Evolutionary conservation across 2,113 vertebrate species (phyloP).

Genomic region (Struthidea cinerea): DNA sequence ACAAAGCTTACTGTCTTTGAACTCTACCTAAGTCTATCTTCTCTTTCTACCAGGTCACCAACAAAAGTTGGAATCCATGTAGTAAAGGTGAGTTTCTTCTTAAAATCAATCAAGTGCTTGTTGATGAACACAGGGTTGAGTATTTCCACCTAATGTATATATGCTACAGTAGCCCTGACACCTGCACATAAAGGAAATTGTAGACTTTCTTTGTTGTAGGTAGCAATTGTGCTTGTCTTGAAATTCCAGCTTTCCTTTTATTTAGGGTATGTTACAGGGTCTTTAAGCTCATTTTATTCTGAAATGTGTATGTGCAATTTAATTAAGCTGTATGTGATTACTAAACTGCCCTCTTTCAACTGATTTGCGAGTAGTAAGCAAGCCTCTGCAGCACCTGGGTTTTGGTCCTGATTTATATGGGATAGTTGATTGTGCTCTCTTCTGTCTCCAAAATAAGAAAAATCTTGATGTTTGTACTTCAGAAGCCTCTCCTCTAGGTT

Average conservation of each 20-base stretch:
- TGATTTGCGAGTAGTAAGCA: background rate
- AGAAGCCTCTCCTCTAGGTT: background rate
- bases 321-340: background rate
- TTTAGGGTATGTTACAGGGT: background rate
- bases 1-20: background rate
- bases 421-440: background rate
- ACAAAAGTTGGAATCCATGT: conserved; percentile 76
- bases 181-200: background rate
- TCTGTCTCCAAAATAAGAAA: background rate
- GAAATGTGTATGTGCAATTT: background rate
- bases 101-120: background rate
- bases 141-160: background rate
- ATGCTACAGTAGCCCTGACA: background rate
- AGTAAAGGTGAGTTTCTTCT: conserved; percentile 77
- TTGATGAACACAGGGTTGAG: background rate
- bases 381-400: background rate
- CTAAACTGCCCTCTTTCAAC: background rate
- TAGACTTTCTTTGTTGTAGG: background rate
- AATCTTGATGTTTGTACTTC: background rate
- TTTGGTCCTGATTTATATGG: background rate
- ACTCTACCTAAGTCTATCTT: background rate
- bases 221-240: background rate
- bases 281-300: background rate
- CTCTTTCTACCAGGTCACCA: conserved; percentile 80
- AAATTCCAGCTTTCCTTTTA: background rate